Base-by-base conservation (phyloP, 1,140 invertebrate species). In the Cotesia vestalis region DNA sequence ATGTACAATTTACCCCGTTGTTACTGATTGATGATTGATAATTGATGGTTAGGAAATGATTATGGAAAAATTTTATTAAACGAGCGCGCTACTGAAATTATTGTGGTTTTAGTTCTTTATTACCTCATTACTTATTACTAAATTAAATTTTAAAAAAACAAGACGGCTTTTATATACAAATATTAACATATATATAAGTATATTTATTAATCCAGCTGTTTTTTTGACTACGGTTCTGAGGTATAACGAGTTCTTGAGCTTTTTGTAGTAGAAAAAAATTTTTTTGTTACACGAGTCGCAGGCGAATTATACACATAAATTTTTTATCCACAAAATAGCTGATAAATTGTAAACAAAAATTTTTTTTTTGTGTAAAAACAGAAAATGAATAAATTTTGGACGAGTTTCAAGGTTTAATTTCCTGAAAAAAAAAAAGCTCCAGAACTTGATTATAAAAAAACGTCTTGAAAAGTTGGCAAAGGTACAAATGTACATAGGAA, bases 401-500 rank as follows among this genome's bases (percentile, higher is more conserved):
- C 27, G 27, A 27, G 27, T 27, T 27, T 27, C 27, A 46, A 8
- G 5, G 11, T 46, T 2, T 6, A 46, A 46, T 46, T 46, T 9
- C 11, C 11, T 9, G 5, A 46, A 63, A n/a, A 35, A 71, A 46
- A 63, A n/a, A 35, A 71, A 59, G 62, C 64, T 77, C 78, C 79
- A 80, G 79, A 81, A 76, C 79, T 84, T 76, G 82, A 76, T 77
- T 59, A 62, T 75, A 77, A 57, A 75, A 77, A 84, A 78, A 77
- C 73, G 78, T 84, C 73, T 78, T 57, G 73, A 79, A 80, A 81
- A 72, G 80, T 84, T 86, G 83, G 82, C 80, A 79, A 86, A 83
- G 84, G 84, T 86, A 86, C 84, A 86, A 86, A 86, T 86, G 84
- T 86, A 86, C 84, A 86, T 85, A 86, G 80, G 77, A 78, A 75